A percentile compares a stretch with the other conserved stretches of the same genome.
phyloP scores from a whole-genome alignment of 1,140 invertebrate species.

The Lamellibrachia luymesi region DNA sequence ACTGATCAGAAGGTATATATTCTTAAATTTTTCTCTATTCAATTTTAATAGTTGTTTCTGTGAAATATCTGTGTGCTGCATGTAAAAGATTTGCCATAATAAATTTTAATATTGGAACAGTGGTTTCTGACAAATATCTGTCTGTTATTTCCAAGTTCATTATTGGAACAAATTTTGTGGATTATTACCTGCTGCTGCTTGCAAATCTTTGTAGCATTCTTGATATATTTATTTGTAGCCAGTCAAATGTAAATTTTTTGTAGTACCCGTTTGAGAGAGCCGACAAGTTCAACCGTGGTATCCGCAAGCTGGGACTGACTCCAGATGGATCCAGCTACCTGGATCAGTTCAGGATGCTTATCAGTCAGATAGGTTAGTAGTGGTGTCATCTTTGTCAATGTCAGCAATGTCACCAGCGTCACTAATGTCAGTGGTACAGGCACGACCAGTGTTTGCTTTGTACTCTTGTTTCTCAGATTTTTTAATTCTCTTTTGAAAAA shows the following conservation, averaged over 20 bases:
- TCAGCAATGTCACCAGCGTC: neutral
- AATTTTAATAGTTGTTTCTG: neutral
- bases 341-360: constrained; percentile 87
- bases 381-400: neutral
- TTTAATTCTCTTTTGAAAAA: neutral
- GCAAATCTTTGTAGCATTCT: neutral
- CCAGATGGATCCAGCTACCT: constrained; percentile 78
- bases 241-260: constrained; percentile 24
- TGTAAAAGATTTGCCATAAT: neutral
- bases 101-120: neutral
- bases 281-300: constrained; percentile 91
- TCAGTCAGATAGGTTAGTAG: constrained; percentile 82
- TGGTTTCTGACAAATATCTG: neutral
- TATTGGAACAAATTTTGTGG: neutral
- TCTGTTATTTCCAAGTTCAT: neutral
- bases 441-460: neutral
- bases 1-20: constrained; percentile 56
- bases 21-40: neutral
- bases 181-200: neutral
- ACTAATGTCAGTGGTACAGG: neutral
- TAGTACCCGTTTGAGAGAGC: constrained; percentile 81
- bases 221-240: neutral
- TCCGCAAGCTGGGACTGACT: constrained; percentile 83
- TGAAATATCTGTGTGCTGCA: neutral
- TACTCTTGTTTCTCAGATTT: neutral